Evolutionary conservation across 2,113 vertebrate species (phyloP).

Genomic region (Athene noctua): DNA sequence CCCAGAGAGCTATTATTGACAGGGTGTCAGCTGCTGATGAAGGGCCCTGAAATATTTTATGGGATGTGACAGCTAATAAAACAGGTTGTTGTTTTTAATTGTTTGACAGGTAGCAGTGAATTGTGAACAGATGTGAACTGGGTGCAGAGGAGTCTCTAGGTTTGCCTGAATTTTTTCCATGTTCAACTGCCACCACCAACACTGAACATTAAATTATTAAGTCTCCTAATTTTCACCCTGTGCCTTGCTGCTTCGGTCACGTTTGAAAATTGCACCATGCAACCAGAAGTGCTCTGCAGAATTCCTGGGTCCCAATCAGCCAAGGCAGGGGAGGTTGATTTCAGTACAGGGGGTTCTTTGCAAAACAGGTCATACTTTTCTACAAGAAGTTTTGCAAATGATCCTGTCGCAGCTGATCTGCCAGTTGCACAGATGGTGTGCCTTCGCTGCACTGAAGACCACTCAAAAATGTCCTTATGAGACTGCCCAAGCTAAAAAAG

Average conservation of each 20-base stretch:
- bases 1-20: conserved; percentile 27
- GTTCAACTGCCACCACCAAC: background rate
- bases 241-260: background rate
- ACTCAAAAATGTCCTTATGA: background rate
- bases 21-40: conserved; percentile 49
- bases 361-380: background rate
- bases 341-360: background rate
- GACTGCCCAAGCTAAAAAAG: background rate
- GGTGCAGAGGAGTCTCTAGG: background rate
- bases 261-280: background rate
- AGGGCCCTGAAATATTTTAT: conserved; percentile 51
- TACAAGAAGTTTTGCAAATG: background rate
- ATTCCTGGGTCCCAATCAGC: background rate
- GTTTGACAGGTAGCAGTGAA: conserved; percentile 56
- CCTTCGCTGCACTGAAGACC: background rate
- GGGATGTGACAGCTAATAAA: conserved; percentile 65
- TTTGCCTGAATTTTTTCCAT: background rate
- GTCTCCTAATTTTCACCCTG: background rate
- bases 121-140: conserved; percentile 55
- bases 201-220: background rate
- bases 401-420: background rate
- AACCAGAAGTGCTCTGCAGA: background rate
- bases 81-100: conserved; percentile 65
- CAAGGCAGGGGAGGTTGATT: background rate
- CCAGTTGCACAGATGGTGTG: background rate